Conservation (phyloP, 2,888 invertebrate genomes). For the Ophion ellenae region DNA sequence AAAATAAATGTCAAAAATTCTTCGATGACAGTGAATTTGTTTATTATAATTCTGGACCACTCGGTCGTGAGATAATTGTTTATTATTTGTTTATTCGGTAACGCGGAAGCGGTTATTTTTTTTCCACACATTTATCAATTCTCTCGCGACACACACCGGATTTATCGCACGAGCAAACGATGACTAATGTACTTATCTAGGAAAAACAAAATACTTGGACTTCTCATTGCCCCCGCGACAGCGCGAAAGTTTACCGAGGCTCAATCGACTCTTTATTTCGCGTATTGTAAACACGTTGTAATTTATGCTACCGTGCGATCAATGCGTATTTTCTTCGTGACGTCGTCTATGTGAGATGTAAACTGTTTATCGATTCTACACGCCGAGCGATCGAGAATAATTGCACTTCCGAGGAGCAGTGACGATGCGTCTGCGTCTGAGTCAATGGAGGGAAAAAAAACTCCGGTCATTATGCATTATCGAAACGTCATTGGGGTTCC, state of each 20-base stretch:
- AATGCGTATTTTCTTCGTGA: neutral
- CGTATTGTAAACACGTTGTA: neutral
- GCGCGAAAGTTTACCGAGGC: neutral
- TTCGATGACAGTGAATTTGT: too few species aligned
- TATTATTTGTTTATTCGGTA: too few species aligned
- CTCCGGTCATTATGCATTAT: neutral
- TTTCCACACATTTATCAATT: too few species aligned
- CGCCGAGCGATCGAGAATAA: conserved; percentile 14
- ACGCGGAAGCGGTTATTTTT: too few species aligned
- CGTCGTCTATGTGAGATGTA: neutral
- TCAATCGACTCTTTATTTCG: neutral
- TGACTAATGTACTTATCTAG: neutral
- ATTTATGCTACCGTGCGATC: neutral
- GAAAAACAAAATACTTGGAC: neutral
- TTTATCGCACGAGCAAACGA: too few species aligned
- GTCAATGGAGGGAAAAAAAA: conserved; percentile 10
- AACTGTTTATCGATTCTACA: conserved; percentile 13
- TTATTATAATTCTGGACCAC: too few species aligned
- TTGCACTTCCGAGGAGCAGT: conserved; percentile 26
- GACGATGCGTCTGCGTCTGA: conserved; percentile 21
- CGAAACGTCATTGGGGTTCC: neutral
- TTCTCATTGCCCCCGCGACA: neutral
- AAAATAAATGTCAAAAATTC: too few species aligned
- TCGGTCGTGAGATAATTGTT: too few species aligned
- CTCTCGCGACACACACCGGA: too few species aligned